Conservation (phyloP, 2,888 invertebrate genomes). For the Cryptus armator region DNA sequence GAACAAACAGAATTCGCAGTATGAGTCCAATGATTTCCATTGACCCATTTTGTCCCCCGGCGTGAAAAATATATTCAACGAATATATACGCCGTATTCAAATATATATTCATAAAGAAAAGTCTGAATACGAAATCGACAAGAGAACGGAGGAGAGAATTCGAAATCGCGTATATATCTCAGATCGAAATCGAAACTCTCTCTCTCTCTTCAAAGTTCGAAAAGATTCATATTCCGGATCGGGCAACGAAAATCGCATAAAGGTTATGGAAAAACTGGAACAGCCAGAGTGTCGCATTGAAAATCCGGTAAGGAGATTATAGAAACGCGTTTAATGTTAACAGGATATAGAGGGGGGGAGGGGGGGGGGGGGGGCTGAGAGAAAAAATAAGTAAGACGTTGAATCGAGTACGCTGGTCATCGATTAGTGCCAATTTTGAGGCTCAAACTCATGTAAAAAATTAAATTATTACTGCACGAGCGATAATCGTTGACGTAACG, state of each 20-base stretch:
- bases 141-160: not conserved
- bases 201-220: not conserved
- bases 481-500: not conserved
- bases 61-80: slow-evolving; percentile 35
- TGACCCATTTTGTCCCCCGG: slow-evolving; percentile 62
- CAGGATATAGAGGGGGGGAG: not conserved
- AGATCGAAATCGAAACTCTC: slow-evolving; percentile 26
- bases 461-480: not conserved
- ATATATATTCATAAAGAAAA: slow-evolving; percentile 67
- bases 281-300: slow-evolving; percentile 16
- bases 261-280: slow-evolving; percentile 29
- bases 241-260: slow-evolving; percentile 26
- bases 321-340: slow-evolving; percentile 33
- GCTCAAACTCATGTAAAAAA: not conserved
- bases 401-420: slow-evolving; percentile 40
- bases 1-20: slow-evolving; percentile 37
- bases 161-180: slow-evolving; percentile 29
- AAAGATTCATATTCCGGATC: not conserved
- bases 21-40: slow-evolving; percentile 57
- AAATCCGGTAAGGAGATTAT: slow-evolving; percentile 52
- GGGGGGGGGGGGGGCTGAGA: not conserved
- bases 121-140: slow-evolving; percentile 55
- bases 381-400: not conserved
- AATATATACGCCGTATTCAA: slow-evolving; percentile 43
- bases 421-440: not conserved